Percentiles rank a stretch among this genome's conserved stretches.
Evolutionary conservation across 2,888 invertebrate species (phyloP).

Genomic region (Drosophila tripunctata): DNA sequence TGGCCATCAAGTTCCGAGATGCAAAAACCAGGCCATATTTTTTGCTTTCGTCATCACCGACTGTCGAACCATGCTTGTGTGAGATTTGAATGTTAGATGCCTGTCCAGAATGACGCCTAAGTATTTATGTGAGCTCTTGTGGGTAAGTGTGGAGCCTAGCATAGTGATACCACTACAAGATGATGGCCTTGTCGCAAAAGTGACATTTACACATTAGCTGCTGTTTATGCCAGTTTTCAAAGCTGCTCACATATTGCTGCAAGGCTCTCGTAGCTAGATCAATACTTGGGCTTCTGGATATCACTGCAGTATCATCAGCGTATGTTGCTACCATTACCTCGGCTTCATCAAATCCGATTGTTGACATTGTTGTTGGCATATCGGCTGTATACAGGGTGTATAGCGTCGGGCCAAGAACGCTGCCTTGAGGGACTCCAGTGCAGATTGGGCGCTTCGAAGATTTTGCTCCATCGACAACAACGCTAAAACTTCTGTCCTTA

Average conservation of each 20-base stretch:
- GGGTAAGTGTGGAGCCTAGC: neutral
- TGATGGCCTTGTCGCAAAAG: neutral
- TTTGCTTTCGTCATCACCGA: neutral
- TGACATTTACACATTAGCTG: neutral
- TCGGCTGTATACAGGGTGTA: neutral
- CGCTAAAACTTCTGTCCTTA: neutral
- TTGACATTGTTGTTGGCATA: neutral
- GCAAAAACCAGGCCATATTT: neutral
- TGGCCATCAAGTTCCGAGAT: too few species aligned
- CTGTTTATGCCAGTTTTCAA: constrained; percentile 1
- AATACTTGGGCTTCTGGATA: neutral
- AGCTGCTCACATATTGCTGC: constrained; percentile 1
- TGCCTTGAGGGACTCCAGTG: neutral
- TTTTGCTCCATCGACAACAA: neutral
- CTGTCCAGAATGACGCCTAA: neutral
- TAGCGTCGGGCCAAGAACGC: neutral
- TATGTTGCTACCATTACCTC: too few species aligned
- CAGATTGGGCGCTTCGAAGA: neutral
- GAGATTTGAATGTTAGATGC: neutral
- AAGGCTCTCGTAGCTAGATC: neutral
- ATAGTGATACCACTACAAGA: neutral
- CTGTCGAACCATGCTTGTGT: neutral
- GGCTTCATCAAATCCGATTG: neutral
- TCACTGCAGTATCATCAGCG: constrained; percentile 4
- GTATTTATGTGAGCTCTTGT: neutral